Evolutionary conservation across 2,797 vertebrate species (phyloP), one percentile per base, ranked within the genome.

Genomic region (Zalophus californianus): DNA sequence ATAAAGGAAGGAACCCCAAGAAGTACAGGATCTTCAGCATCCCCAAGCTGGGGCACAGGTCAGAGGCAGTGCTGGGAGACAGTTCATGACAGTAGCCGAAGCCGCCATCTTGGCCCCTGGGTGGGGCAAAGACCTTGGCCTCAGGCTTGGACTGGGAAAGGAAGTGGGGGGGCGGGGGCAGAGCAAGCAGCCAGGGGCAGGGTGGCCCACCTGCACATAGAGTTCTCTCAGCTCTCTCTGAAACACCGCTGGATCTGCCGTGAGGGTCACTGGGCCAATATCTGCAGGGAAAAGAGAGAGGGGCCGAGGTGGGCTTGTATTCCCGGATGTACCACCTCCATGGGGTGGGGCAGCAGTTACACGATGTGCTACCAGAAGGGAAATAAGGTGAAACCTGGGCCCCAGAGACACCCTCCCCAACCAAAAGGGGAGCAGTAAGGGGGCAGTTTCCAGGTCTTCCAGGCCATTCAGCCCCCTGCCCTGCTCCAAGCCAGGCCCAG

Each of bases 261-360:
- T 99, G 98, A 99, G 99, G 95, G 99, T 99, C 91, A 99, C 99
- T 0, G 99, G 99, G 52, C 99, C 99, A 3, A 99, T 99, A 80
- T 99, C 99, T 99, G 98, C 7, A 50, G 89, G 35, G 38, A 9
- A 68, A 88, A 66, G 29, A 94, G 35, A 93, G 94, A 48, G 23
- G 96, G 78, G 44, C 0, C 5, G 0, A 3, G 50, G 64, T 16
- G 58, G 14, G 62, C 13, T 23, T 2, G 48, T 50, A 21, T 23
- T 38, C n/a, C 78, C 41, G 23, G 75, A 35, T 0, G 0, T 2
- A 23, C 0, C 9, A 66, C n/a, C 44, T 41, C 23, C 0, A 1
- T 0, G 68, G 73, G 14, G 21, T 5, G 41, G 13, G 18, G 32
- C 23, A 5, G 7, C 27, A 2, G 32, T 7, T 7, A 38, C 10